A percentile compares a stretch with the other conserved stretches of the same genome.
Conservation (phyloP, 1,140 invertebrate species). For the Campoletis sonorensis region DNA sequence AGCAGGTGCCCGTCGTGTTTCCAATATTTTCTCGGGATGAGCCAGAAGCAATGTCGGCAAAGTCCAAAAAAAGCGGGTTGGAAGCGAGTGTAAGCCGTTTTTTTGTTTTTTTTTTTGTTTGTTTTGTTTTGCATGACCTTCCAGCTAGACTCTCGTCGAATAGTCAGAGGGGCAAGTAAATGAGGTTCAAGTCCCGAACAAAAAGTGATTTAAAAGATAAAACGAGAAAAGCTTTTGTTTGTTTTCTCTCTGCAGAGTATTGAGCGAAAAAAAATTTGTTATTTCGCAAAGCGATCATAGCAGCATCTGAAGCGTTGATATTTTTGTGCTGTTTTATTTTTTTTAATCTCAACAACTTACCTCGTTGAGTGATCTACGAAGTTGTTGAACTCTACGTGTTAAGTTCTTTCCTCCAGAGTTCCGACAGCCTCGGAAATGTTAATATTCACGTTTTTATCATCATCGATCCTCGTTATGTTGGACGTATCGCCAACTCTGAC, state of each 20-base stretch:
- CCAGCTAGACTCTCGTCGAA: too few relatives aligned
- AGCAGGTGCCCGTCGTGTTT: neutral
- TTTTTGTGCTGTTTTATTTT: too few relatives aligned
- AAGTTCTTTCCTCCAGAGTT: neutral
- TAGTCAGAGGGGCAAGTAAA: too few relatives aligned
- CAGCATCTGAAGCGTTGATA: neutral
- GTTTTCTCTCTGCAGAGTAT: neutral
- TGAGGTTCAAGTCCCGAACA: neutral
- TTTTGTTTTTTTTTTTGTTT: too few relatives aligned
- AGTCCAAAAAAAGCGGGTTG: neutral
- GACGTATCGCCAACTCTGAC: too few relatives aligned
- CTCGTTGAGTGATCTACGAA: neutral
- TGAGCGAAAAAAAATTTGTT: neutral
- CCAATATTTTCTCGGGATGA: neutral
- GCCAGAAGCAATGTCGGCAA: slow-evolving; percentile 3
- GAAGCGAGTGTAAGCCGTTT: too few relatives aligned
- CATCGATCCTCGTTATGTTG: too few relatives aligned
- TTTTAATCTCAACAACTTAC: neutral
- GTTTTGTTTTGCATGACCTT: too few relatives aligned
- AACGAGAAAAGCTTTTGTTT: neutral
- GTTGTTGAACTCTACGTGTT: neutral
- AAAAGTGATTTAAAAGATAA: neutral
- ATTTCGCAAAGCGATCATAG: neutral
- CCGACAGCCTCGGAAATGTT: neutral
- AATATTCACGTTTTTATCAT: neutral